Conservation (phyloP, 2,797 vertebrate species). For the Pteronotus mesoamericanus region DNA sequence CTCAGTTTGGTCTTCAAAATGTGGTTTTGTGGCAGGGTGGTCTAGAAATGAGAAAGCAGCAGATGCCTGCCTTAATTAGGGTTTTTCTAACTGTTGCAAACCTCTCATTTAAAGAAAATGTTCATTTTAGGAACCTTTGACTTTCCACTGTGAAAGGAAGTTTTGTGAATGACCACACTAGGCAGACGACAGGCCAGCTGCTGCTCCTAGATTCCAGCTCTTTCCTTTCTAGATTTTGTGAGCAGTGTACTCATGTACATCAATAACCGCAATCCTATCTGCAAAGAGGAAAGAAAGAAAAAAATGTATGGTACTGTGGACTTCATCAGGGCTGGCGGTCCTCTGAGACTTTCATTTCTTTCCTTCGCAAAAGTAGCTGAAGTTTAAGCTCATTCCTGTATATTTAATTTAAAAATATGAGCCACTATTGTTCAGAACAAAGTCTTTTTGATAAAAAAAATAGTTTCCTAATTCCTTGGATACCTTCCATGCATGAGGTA, state of each 20-base stretch:
- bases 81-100: neutral
- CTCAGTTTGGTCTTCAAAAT: neutral
- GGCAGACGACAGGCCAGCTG: neutral
- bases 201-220: neutral
- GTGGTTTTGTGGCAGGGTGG: neutral
- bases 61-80: neutral
- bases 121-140: neutral
- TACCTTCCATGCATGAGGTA: constrained; percentile 16
- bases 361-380: constrained; percentile 54
- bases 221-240: constrained; percentile 41
- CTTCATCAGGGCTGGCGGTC: constrained; percentile 38
- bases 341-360: constrained; percentile 16
- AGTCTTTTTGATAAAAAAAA: constrained; percentile 36
- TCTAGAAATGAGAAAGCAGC: neutral
- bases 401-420: constrained; percentile 58
- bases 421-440: constrained; percentile 21
- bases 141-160: neutral
- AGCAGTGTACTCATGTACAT: neutral
- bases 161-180: neutral
- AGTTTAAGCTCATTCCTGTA: constrained; percentile 42
- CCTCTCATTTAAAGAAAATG: neutral
- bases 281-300: constrained; percentile 6
- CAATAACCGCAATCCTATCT: neutral
- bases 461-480: constrained; percentile 25
- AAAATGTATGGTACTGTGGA: neutral